These are phyloP conservation scores for Chroicocephalus ridibundus DNA, from an alignment of 2,113 vertebrate species.

Conservation along the genomic window DNA sequence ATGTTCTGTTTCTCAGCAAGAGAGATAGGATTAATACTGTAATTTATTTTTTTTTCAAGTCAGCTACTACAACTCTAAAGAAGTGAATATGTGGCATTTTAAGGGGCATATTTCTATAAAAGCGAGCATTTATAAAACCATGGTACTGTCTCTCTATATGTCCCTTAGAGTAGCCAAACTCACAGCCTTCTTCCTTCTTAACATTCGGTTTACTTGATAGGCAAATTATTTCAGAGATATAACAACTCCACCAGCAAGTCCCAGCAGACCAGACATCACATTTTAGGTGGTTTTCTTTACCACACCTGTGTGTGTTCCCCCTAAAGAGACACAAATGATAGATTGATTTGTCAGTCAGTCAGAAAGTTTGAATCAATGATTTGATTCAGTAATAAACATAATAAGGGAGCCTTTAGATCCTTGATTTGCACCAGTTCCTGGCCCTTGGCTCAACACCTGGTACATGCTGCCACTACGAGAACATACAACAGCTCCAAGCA, in stretches of 20 bases:
- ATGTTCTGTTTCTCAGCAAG: background rate
- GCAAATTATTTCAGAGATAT: background rate
- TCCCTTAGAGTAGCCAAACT: background rate
- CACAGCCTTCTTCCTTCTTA: background rate
- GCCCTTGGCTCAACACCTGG: background rate
- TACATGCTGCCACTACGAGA: background rate
- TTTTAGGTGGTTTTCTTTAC: background rate
- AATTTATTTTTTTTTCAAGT: background rate
- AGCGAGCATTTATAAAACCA: background rate
- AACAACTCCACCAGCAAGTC: background rate
- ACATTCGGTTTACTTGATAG: background rate
- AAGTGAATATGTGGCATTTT: background rate
- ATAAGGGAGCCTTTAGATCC: background rate
- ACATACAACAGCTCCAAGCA: background rate
- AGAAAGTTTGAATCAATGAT: background rate
- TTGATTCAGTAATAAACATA: background rate
- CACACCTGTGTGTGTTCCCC: background rate
- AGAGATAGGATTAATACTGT: background rate
- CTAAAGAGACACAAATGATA: background rate
- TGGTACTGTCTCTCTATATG: rapidly evolving
- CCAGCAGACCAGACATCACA: background rate
- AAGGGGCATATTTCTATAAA: background rate
- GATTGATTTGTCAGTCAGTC: background rate
- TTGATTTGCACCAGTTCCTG: background rate
- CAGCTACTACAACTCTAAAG: background rate